These are phyloP conservation scores for Orbicella faveolata DNA, from an alignment of 64 coral and sea anemone genomes.

Conservation along the genomic window DNA sequence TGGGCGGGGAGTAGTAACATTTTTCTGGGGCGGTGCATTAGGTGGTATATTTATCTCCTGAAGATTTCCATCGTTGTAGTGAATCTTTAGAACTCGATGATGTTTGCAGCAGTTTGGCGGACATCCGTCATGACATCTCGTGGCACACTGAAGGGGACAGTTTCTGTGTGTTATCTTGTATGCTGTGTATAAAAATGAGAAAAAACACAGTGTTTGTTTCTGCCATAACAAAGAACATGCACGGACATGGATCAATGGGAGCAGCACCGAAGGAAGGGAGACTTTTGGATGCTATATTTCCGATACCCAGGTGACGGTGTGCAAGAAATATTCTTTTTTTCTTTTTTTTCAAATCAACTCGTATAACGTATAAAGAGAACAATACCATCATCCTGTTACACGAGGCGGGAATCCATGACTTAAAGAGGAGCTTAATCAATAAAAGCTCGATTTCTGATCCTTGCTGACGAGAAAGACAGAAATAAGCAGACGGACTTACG, in stretches of 20 bases:
- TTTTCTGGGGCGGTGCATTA: conserved; percentile 1
- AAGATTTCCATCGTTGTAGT: conserved; percentile 14
- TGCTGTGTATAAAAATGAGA: conserved; percentile 25
- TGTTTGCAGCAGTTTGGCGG: conserved; percentile 77
- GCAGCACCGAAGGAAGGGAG: no score
- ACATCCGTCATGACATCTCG: conserved; percentile 53
- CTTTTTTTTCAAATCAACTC: not conserved
- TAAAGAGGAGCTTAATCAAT: no score
- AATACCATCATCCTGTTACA: no score
- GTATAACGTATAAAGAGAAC: no score
- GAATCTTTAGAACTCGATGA: conserved; percentile 33
- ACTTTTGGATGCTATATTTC: not conserved
- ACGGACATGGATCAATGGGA: not conserved
- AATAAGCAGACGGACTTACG: conserved; percentile 47
- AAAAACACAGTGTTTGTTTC: not conserved
- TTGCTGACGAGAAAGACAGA: not conserved
- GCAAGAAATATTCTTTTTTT: not conserved
- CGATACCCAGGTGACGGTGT: no score
- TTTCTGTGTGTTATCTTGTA: conserved; percentile 62
- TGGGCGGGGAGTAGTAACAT: not conserved
- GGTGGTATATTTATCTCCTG: conserved; percentile 22
- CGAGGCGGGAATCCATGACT: no score
- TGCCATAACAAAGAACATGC: not conserved
- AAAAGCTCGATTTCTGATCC: no score
- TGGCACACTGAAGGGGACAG: conserved; percentile 52